These are phyloP conservation scores for Buteo buteo DNA, from an alignment of 2,113 vertebrate species.

Conservation along the genomic window DNA sequence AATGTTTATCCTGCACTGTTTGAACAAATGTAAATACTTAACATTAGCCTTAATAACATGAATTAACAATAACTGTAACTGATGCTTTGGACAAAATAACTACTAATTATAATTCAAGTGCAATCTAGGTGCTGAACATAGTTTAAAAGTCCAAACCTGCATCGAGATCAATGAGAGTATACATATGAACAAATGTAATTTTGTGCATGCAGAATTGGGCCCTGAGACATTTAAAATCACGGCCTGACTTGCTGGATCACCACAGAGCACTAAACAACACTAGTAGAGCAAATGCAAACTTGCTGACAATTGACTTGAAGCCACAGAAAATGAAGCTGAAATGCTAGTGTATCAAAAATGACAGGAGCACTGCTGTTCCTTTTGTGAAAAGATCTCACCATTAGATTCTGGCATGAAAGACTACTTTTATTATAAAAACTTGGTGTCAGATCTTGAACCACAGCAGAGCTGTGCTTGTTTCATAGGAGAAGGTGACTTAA, in stretches of 20 bases:
- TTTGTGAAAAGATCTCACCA: not conserved
- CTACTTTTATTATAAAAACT: not conserved
- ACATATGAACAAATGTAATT: not conserved
- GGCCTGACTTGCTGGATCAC: not conserved
- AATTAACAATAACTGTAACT: not conserved
- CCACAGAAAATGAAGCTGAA: not conserved
- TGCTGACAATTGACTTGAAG: not conserved
- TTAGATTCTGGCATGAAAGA: not conserved
- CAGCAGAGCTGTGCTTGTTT: not conserved
- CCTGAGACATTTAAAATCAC: conserved; percentile 16
- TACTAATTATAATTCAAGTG: not conserved
- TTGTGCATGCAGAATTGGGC: not conserved
- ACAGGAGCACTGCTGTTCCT: not conserved
- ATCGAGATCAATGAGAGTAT: not conserved
- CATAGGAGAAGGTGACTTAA: not conserved
- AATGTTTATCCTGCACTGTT: not conserved
- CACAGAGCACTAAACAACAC: not conserved
- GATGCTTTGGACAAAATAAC: not conserved
- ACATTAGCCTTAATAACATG: not conserved
- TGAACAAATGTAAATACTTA: conserved; percentile 16
- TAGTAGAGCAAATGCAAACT: not conserved
- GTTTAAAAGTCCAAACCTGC: not conserved
- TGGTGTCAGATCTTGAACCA: not conserved
- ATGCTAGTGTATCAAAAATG: not conserved
- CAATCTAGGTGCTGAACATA: not conserved